These are phyloP conservation scores for Argyrosomus regius DNA, from an alignment of 2,797 vertebrate genomes.

Conservation along the genomic window DNA sequence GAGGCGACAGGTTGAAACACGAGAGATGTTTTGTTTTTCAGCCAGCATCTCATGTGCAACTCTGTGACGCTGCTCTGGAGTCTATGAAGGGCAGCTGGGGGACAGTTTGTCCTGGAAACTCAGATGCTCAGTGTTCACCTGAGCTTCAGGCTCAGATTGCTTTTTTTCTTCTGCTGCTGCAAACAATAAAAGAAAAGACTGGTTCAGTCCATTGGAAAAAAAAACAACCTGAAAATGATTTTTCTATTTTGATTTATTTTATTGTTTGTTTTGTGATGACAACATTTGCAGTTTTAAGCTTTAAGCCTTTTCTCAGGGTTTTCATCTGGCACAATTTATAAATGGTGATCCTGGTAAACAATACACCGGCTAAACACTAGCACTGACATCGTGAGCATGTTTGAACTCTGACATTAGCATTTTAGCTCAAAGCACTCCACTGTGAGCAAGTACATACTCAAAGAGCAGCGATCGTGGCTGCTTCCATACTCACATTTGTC, in stretches of 20 bases:
- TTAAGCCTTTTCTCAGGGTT: too few species aligned
- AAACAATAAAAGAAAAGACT: not conserved
- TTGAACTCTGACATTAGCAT: too few species aligned
- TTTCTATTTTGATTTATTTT: not conserved
- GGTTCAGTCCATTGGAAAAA: not conserved
- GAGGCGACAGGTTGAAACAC: slow-evolving; percentile 47
- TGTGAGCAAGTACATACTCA: too few species aligned
- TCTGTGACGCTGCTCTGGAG: slow-evolving; percentile 29
- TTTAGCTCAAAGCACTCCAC: too few species aligned
- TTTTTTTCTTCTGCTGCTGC: slow-evolving; percentile 11
- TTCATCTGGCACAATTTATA: too few species aligned
- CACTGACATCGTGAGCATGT: too few species aligned
- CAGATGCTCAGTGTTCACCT: slow-evolving; percentile 56
- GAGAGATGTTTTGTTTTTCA: slow-evolving; percentile 58
- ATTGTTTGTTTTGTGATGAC: not conserved
- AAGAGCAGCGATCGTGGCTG: too few species aligned
- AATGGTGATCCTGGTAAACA: too few species aligned
- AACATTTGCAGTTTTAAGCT: not conserved
- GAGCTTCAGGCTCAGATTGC: slow-evolving; percentile 58
- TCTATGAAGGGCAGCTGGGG: slow-evolving; percentile 20
- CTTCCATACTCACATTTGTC: too few species aligned
- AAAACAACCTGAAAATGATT: not conserved
- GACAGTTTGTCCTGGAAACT: slow-evolving; percentile 56
- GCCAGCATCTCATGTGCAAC: slow-evolving; percentile 39
- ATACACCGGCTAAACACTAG: too few species aligned